These are phyloP conservation scores for Brachyrhaphis roseni DNA, from an alignment of 2,797 vertebrate genomes.

Conservation along the genomic window DNA sequence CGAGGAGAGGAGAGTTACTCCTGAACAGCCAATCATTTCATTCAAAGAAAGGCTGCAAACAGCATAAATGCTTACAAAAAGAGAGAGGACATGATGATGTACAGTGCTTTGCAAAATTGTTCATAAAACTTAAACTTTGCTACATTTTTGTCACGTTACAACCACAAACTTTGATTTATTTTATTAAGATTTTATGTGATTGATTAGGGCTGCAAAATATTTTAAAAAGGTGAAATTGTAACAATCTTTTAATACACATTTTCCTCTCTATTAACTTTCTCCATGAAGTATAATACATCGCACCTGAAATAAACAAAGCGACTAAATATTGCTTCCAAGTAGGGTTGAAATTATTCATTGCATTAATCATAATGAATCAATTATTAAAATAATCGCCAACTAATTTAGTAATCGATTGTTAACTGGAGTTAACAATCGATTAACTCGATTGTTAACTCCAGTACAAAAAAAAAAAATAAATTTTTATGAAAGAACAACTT, in stretches of 20 bases:
- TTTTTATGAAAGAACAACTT: too few species aligned
- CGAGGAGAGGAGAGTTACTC: slow-evolving; percentile 63
- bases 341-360: neutral
- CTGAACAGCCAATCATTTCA: slow-evolving; percentile 69
- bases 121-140: neutral
- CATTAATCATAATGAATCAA: neutral
- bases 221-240: neutral
- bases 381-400: neutral
- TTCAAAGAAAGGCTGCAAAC: slow-evolving; percentile 25
- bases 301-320: neutral
- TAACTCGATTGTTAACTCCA: too few species aligned
- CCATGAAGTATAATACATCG: neutral
- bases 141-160: neutral
- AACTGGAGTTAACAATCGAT: too few species aligned
- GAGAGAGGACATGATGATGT: slow-evolving; percentile 60
- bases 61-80: slow-evolving; percentile 10
- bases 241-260: neutral
- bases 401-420: too few species aligned
- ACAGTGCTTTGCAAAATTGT: neutral
- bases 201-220: neutral
- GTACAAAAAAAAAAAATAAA: too few species aligned
- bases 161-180: neutral
- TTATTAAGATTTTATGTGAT: neutral
- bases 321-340: neutral
- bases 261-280: neutral